Percentiles rank a stretch among this genome's conserved stretches.
Evolutionary conservation across 2,113 vertebrate genomes (phyloP).

Genomic region (Pomatorhinus ruficollis): DNA sequence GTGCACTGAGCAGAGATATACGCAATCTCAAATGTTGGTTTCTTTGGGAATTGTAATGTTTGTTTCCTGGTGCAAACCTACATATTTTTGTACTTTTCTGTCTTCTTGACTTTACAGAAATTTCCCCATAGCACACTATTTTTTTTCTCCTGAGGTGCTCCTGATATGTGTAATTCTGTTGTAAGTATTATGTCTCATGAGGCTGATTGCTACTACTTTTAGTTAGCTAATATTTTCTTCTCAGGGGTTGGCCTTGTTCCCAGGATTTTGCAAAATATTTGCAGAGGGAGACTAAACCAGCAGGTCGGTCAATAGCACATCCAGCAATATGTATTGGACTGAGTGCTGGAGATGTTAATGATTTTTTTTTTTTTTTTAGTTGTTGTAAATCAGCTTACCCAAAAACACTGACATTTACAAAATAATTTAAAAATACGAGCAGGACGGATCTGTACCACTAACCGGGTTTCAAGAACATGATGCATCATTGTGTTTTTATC

Average conservation of each 20-base stretch:
- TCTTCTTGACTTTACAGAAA: not conserved
- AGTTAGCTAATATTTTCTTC: conserved; percentile 22
- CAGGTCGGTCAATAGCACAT: not conserved
- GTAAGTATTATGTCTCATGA: not conserved
- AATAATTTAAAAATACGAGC: not conserved
- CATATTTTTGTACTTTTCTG: not conserved
- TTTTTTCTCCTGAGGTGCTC: not conserved
- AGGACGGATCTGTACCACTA: not conserved
- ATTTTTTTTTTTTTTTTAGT: not conserved
- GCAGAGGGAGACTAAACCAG: conserved; percentile 4
- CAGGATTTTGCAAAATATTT: conserved; percentile 62
- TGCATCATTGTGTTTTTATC: conserved; percentile 40
- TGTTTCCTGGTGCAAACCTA: not conserved
- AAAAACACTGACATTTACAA: not conserved
- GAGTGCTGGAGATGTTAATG: not conserved
- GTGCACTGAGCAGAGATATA: not conserved
- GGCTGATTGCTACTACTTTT: not conserved
- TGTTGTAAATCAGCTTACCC: not conserved
- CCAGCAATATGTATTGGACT: not conserved
- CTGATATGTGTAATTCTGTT: not conserved
- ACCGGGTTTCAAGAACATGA: conserved; percentile 2
- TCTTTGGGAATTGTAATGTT: not conserved
- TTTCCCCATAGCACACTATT: not conserved
- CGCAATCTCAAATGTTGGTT: not conserved
- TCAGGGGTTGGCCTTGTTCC: conserved; percentile 33